Evolutionary conservation across 2,113 vertebrate genomes (phyloP), one percentile per base, ranked within the genome.

Genomic region (Balaeniceps rex): DNA sequence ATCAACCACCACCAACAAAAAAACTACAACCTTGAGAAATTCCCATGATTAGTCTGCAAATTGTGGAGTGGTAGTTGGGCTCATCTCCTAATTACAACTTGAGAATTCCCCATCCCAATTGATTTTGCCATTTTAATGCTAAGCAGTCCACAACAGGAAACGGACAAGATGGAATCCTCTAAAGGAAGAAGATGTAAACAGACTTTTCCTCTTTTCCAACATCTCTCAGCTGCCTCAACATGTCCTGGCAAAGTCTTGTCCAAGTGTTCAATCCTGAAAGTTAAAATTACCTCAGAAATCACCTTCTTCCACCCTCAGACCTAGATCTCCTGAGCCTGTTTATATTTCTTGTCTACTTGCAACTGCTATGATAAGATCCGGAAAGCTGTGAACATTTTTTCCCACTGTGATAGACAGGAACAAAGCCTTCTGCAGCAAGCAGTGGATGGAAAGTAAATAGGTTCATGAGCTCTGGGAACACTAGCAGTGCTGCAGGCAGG

Each of bases 401-500:
- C 66, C 80, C 60, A 70, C 88, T 94, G 88, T 88, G 93, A 84
- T 29, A 96, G 96, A 94, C 86, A 95, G 68, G 92, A 97, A 93
- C 75, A 96, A 97, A 94, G 54, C 49, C 92, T 95, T 95, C 85
- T 90, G 68, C 85, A 87, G 49, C 52, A 88, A 94, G 87, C 29
- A 87, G 44, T 77, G 78, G 90, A 93, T 84, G 57, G 93, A 92
- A 97, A 96, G 86, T 87, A 97, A 97, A 97, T 93, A 96, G 78
- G 91, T 94, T 97, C 90, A 79, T 74, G 88, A 96, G 95, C 96
- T 93, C 78, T 95, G 93, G 86, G 94, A 96, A 51, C 86, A 46
- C 57, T 60, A 57, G 64, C 29, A 80, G 74, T 88, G 91, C 96
- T 95, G 71, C 83, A 94, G 96, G 93, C 89, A 92, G 71, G 46